Evolutionary conservation across 2,113 vertebrate genomes (phyloP), one percentile per base, ranked within the genome.

Genomic region (Periophthalmus modestus): DNA sequence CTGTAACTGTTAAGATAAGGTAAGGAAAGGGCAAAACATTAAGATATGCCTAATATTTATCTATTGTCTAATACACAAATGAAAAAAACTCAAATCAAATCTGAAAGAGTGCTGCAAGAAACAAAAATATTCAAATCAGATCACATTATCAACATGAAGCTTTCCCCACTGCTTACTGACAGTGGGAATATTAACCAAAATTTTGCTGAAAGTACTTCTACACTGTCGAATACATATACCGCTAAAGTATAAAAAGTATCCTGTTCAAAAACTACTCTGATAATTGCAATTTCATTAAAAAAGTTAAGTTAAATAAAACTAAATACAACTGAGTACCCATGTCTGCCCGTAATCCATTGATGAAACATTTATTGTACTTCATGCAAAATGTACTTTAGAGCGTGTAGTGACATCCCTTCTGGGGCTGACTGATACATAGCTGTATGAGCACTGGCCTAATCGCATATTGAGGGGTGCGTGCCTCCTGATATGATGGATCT

Each of bases 341-440:
- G 21, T 58, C 19, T 48, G 50, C 48, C 3, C 72, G 7, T 0
- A 2, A 75, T 69, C 63, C 47, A 33, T 21, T 65, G 70, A 82
- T 88, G 70, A 87, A 85, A 85, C 83, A 85, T 87, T 84, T 75
- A 90, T 88, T 74, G 61, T 62, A 14, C 75, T 73, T 75, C 74
- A 82, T 87, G 76, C 81, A 84, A 84, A 75, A 88, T 88, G 71
- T 58, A 85, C 75, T 61, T 65, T 10, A 55, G 70, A 59, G 23
- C 78, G 80, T 83, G 82, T 79, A 59, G 78, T 86, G 80, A 86
- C 82, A 85, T 75, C 68, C 74, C 77, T 82, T 77, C 76, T 75
- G 85, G 89, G 85, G 71, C 73, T 77, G 59, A 80, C 71, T 82
- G 87, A 83, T 79, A 85, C 80, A 86, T 85, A 55, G 84, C 75